These are phyloP conservation scores for Seriola dumerili DNA, from an alignment of 2,113 vertebrate species.

Conservation along the genomic window DNA sequence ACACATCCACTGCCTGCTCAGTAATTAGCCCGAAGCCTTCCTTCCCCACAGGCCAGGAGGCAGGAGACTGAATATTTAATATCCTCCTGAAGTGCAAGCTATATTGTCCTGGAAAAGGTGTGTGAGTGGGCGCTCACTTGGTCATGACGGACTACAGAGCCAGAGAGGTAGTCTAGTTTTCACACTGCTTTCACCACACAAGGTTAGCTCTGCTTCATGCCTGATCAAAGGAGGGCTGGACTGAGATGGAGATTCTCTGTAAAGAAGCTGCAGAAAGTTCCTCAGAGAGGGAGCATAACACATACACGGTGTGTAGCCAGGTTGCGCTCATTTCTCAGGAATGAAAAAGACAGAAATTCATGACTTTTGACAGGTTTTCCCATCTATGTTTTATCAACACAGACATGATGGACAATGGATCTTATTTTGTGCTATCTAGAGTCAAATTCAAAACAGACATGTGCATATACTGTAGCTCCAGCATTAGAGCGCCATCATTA, in stretches of 20 bases:
- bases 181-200: constrained; percentile 39
- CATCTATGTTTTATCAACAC: background rate
- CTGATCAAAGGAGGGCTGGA: background rate
- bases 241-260: too few species aligned
- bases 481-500: too few species aligned
- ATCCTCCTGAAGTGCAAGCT: constrained; percentile 58
- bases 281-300: too few species aligned
- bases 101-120: constrained; percentile 66
- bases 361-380: background rate
- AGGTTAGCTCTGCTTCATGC: constrained; percentile 48
- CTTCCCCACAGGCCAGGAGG: constrained; percentile 36
- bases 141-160: constrained; percentile 42
- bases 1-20: constrained; percentile 17
- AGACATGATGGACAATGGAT: background rate
- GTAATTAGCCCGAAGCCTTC: constrained; percentile 67
- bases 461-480: background rate
- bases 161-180: constrained; percentile 61
- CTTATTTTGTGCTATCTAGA: background rate
- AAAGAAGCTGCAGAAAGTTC: too few species aligned
- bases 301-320: constrained; percentile 3
- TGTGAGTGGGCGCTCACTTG: constrained; percentile 38
- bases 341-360: background rate
- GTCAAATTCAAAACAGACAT: too few species aligned
- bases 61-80: constrained; percentile 79
- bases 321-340: background rate